These are phyloP conservation scores for Scaptomyza pallida DNA, from an alignment of 1,140 invertebrate species.

Conservation along the genomic window DNA sequence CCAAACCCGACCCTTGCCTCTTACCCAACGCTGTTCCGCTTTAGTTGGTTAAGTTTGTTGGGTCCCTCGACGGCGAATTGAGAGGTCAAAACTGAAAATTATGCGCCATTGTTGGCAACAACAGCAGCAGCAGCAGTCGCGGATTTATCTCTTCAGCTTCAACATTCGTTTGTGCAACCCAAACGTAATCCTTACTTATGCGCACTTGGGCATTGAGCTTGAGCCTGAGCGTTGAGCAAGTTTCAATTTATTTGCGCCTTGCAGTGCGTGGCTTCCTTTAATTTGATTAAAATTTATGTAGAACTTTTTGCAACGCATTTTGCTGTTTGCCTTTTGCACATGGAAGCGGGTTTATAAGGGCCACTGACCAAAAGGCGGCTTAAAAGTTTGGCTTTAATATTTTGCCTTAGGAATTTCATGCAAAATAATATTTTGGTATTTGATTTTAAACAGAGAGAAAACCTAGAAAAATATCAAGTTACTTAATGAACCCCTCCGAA, in stretches of 20 bases:
- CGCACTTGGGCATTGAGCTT: constrained; percentile 45
- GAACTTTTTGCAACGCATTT: constrained; percentile 37
- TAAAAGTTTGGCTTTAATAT: constrained; percentile 1
- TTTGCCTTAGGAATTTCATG: constrained; percentile 2
- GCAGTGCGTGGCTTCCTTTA: constrained; percentile 64
- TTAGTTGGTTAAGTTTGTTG: constrained; percentile 22
- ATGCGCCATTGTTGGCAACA: constrained; percentile 70
- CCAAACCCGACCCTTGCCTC: neutral
- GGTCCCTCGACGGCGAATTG: constrained; percentile 68
- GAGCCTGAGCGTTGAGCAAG: constrained; percentile 13
- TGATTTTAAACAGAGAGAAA: neutral
- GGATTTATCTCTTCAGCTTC: constrained; percentile 7
- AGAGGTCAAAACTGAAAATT: constrained; percentile 79
- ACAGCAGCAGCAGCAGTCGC: constrained; percentile 22
- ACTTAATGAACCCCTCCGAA: neutral
- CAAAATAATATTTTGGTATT: constrained; percentile 4
- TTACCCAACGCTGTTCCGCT: constrained; percentile 31
- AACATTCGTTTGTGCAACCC: constrained; percentile 15
- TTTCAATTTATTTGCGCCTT: constrained; percentile 68
- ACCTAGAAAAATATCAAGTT: too few relatives aligned
- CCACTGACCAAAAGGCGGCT: constrained; percentile 11
- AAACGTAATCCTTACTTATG: constrained; percentile 78
- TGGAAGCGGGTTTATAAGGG: constrained; percentile 13
- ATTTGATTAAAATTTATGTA: constrained; percentile 81
- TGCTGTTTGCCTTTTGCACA: neutral